Evolutionary conservation across 2,113 vertebrate genomes (phyloP).

Genomic region (Balaenoptera acutorostrata): DNA sequence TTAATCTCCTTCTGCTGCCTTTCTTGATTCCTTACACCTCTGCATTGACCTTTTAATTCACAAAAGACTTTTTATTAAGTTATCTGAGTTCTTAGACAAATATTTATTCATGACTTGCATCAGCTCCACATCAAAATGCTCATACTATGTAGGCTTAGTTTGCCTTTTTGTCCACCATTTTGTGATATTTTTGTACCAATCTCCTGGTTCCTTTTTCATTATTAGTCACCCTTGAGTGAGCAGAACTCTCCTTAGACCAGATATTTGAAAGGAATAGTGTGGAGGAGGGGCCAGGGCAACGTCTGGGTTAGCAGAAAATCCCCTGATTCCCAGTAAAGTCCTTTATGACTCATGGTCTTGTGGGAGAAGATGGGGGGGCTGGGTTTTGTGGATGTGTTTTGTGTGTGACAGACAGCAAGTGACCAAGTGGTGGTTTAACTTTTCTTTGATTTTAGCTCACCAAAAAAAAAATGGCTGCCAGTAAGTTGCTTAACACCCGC

Average conservation of each 20-base stretch:
- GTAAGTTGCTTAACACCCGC: background rate
- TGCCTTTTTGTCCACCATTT: background rate
- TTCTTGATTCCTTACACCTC: background rate
- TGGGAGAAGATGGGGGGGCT: background rate
- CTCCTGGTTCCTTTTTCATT: background rate
- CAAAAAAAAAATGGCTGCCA: background rate
- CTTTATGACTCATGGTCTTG: background rate
- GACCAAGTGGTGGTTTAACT: background rate
- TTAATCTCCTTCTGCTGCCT: background rate
- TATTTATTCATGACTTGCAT: slow-evolving; percentile 39
- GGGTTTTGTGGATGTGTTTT: background rate
- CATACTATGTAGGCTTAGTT: background rate
- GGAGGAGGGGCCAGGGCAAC: background rate
- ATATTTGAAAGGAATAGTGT: background rate
- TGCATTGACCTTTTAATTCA: background rate
- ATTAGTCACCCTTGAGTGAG: background rate
- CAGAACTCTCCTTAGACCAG: background rate
- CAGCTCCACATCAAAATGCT: background rate
- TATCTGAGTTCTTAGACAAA: slow-evolving; percentile 32
- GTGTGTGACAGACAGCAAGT: background rate
- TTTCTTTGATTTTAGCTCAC: background rate
- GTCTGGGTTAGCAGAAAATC: background rate
- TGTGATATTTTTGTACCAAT: background rate
- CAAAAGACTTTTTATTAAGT: background rate
- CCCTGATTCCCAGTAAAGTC: background rate